Conservation (phyloP, 2,113 vertebrate genomes). For the Cololabis saira region DNA sequence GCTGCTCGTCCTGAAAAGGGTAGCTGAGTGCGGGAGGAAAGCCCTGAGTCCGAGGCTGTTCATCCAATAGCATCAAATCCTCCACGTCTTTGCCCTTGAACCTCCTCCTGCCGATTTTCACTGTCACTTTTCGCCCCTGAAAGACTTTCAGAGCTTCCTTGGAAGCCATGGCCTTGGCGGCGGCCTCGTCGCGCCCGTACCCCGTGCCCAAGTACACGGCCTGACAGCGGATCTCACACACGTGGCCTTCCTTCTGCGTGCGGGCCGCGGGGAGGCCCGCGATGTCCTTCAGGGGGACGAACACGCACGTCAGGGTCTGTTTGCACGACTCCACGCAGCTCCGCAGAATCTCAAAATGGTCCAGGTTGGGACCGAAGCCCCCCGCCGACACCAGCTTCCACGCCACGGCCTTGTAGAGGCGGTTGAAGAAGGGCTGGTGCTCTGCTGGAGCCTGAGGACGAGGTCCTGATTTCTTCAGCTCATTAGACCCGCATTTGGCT, state of each 20-base stretch:
- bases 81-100: constrained; percentile 92
- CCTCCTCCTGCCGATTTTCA: constrained; percentile 92
- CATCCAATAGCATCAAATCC: constrained; percentile 92
- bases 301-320: constrained; percentile 90
- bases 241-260: constrained; percentile 93
- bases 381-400: constrained; percentile 97
- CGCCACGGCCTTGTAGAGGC: constrained; percentile 95
- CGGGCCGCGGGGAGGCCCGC: constrained; percentile 91
- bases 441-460: constrained; percentile 82
- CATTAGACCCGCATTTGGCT: constrained; percentile 55
- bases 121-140: constrained; percentile 94
- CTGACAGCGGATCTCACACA: constrained; percentile 95
- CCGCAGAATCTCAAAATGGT: constrained; percentile 91
- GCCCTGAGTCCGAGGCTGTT: constrained; percentile 88
- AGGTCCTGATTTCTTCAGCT: constrained; percentile 74
- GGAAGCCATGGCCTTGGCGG: constrained; percentile 93
- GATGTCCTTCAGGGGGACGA: constrained; percentile 95
- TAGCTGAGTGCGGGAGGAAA: constrained; percentile 94
- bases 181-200: constrained; percentile 92
- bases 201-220: constrained; percentile 95
- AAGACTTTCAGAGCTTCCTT: constrained; percentile 96
- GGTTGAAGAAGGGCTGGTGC: constrained; percentile 95
- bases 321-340: constrained; percentile 93
- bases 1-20: constrained; percentile 80
- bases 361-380: constrained; percentile 91